Evolutionary conservation across 2,888 invertebrate genomes (phyloP), one percentile per base, ranked within the genome.

Genomic region (Scaptomyza tumidula): DNA sequence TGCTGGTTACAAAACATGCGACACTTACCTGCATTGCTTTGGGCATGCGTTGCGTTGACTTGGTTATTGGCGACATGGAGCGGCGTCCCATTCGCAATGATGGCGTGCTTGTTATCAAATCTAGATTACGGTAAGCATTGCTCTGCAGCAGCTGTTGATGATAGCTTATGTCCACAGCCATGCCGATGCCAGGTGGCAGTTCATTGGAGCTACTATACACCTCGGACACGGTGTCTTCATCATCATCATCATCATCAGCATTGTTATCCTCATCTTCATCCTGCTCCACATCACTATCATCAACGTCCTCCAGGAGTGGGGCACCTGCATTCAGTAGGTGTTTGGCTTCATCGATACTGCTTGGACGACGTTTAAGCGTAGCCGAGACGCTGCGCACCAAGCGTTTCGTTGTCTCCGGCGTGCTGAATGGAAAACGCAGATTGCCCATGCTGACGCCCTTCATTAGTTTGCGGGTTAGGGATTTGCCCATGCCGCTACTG

Each of bases 11-110:
- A 19, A 37, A 52, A 16, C 71, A 48, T 66, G 67, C 75, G 10
- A 1, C 13, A 63, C 93, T 93, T 94, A 97, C 97, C 96, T 97
- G 97, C 97, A 97, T 97, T 33, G 97, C 95, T 91, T 96, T 96
- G 1, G 96, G 95, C 95, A 97, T 95, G 91, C 96, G 95, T 91
- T 97, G 96, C 24, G 97, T 95, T 0, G 97, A 97, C 82, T 96
- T 95, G 0, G 97, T 97, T 59, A 97, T 97, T 1, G 97, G 97
- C 13, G 97, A 97, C 96, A 97, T 97, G 41, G 96, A 96, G 43
- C 95, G 95, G 80, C 96, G 93, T 67, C 94, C 93, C 62, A 94
- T 93, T 11, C 90, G 77, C 58, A 91, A 59, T 37, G 91, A 90
- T 49, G 91, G 92, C 27, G 92, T 91, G 61, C 91, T 91, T 14